Conservation (phyloP, 1,140 invertebrate species). For the Zelostemma sp. region DNA sequence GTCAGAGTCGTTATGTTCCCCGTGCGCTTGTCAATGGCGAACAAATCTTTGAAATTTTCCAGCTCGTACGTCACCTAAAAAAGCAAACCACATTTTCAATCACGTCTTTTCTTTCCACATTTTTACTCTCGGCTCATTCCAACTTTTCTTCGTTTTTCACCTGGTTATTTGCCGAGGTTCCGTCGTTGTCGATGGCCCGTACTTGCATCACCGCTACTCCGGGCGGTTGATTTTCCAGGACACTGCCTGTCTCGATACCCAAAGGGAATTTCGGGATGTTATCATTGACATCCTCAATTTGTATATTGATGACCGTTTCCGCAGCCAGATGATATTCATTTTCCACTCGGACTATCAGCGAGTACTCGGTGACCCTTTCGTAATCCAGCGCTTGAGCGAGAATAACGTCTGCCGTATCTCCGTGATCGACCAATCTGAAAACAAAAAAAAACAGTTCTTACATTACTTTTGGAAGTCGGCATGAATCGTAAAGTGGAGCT, state of each 20-base stretch:
- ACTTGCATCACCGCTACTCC: conserved; percentile 90
- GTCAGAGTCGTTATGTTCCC: conserved; percentile 86
- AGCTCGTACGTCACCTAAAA: conserved; percentile 79
- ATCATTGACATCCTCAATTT: conserved; percentile 88
- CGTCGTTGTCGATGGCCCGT: conserved; percentile 87
- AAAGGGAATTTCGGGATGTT: conserved; percentile 82
- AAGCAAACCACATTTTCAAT: background rate
- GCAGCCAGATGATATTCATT: conserved; percentile 86
- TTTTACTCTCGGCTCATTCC: background rate
- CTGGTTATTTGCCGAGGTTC: conserved; percentile 84
- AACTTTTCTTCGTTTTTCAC: conserved; percentile 34
- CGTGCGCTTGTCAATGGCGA: conserved; percentile 83
- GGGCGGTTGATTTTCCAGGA: conserved; percentile 84
- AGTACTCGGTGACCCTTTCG: conserved; percentile 85
- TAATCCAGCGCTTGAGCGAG: conserved; percentile 83
- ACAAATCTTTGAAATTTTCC: conserved; percentile 77
- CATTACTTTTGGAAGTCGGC: no score
- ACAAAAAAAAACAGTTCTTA: no score
- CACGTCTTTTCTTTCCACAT: no score
- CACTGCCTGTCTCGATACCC: conserved; percentile 78
- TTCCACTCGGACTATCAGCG: conserved; percentile 83
- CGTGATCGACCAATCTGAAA: conserved; percentile 49
- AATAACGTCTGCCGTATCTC: conserved; percentile 79
- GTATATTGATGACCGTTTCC: conserved; percentile 82
- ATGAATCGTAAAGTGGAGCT: no score